A percentile compares a stretch with the other conserved stretches of the same genome.
Evolutionary conservation across 2,888 invertebrate species (phyloP).

Genomic region (Hyppa rectilinea): DNA sequence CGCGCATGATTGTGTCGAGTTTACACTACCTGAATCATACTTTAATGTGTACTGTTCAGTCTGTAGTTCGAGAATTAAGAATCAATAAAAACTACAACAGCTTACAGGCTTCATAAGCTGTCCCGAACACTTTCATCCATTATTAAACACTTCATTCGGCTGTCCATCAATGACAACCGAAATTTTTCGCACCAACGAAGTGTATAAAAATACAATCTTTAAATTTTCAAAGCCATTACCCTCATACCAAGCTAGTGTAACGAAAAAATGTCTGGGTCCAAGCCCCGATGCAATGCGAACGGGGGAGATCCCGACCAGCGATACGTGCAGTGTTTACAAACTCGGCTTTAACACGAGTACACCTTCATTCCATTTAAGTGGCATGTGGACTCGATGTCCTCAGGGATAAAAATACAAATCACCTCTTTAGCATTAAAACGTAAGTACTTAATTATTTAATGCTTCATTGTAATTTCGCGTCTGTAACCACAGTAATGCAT

Average conservation of each 20-base stretch:
- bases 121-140: slow-evolving; percentile 20
- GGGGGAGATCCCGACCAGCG: slow-evolving; percentile 72
- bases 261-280: slow-evolving; percentile 73
- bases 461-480: slow-evolving; percentile 2
- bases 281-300: slow-evolving; percentile 67
- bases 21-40: background rate
- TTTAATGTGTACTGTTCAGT: slow-evolving; percentile 6
- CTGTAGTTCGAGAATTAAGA: background rate
- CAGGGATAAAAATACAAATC: slow-evolving; percentile 58
- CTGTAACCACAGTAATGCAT: background rate
- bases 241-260: slow-evolving; percentile 62
- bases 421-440: slow-evolving; percentile 47
- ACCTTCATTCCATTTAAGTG: slow-evolving; percentile 67
- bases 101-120: slow-evolving; percentile 8
- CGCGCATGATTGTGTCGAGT: slow-evolving; percentile 7
- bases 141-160: slow-evolving; percentile 40
- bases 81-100: background rate
- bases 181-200: slow-evolving; percentile 65
- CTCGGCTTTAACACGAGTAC: slow-evolving; percentile 66
- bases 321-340: slow-evolving; percentile 81
- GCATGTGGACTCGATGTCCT: slow-evolving; percentile 61
- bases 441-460: slow-evolving; percentile 47
- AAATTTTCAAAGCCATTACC: slow-evolving; percentile 81
- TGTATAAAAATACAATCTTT: slow-evolving; percentile 70
- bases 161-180: slow-evolving; percentile 60